Evolutionary conservation across 2,113 vertebrate genomes (phyloP), one percentile per base, ranked within the genome.

Genomic region (Sclerurus mexicanus): DNA sequence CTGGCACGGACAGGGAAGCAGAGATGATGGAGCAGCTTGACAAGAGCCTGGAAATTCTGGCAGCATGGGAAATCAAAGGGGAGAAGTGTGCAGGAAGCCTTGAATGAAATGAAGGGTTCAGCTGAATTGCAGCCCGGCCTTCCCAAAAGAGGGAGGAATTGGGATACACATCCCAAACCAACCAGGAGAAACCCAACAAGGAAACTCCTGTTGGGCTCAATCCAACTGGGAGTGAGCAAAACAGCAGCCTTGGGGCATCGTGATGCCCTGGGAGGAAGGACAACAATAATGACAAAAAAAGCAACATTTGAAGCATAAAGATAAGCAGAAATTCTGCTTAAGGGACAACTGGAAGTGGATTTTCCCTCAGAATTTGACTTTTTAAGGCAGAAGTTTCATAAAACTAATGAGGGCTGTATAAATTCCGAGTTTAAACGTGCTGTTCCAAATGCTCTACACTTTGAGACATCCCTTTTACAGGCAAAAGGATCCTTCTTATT

Each of bases 231-330:
- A 47, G 20, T 0, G 19, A n/a, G 71, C 23, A 2, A 0, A 28
- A 18, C 40, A 20, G 22, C 62, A 42, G 68, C 56, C 71, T 12
- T 3, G 21, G 33, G 40, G 55, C 68, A 31, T 3, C 44, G 52
- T 3, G 8, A 0, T 8, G 60, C 10, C 37, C 66, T 3, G n/a
- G 37, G 2, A n/a, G 56, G n/a, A 31, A 23, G 50, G 64, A 9
- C 33, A 5, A 0, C n/a, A 1, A 1, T 0, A 4, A 4, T 4
- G 19, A 12, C 58, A 35, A 1, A 14, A 12, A 14, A 7, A 78
- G 47, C 9, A 40, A 10, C 8, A 12, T 6, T 28, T n/a, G 46
- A 27, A 87, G 56, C 66, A 21, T 1, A 6, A 42, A 18, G 20
- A 67, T 4, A 39, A 71, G 52, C 5, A 35, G 35, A 47, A 62